Conservation (phyloP, 2,113 vertebrate genomes). For the Platysternon megacephalum region DNA sequence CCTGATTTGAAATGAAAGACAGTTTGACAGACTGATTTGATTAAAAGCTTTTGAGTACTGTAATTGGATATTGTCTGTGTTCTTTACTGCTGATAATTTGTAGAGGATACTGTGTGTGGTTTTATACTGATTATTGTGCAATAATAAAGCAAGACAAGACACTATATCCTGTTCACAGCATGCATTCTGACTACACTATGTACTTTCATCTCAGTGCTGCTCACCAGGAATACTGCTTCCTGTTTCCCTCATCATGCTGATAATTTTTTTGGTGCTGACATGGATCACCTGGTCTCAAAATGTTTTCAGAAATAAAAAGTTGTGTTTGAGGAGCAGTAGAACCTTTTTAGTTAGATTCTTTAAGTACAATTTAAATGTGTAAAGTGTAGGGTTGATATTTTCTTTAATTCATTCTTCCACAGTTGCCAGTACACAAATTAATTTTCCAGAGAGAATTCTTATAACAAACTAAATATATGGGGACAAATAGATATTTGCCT, state of each 20-base stretch:
- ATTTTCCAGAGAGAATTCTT: background rate
- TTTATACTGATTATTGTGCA: conserved; percentile 42
- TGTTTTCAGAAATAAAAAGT: background rate
- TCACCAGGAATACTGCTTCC: background rate
- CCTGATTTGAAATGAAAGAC: conserved; percentile 29
- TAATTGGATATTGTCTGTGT: conserved; percentile 48
- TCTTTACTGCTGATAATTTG: conserved; percentile 36
- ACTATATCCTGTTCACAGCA: conserved; percentile 19
- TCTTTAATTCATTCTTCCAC: background rate
- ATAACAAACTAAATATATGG: background rate
- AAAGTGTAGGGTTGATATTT: background rate
- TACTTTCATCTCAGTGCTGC: background rate
- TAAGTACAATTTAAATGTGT: background rate
- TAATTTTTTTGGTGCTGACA: background rate
- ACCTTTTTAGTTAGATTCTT: background rate
- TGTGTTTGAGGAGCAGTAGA: background rate
- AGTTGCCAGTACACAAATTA: background rate
- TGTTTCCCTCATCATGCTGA: background rate
- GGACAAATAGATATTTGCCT: background rate
- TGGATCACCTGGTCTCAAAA: conserved; percentile 5
- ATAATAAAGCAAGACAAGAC: conserved; percentile 22
- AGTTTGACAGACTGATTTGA: conserved; percentile 45
- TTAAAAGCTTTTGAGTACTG: conserved; percentile 34
- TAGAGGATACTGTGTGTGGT: conserved; percentile 29
- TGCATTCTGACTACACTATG: background rate